Evolutionary conservation across 2,113 vertebrate species (phyloP), one percentile per base, ranked within the genome.

Genomic region (Ovibos moschatus): DNA sequence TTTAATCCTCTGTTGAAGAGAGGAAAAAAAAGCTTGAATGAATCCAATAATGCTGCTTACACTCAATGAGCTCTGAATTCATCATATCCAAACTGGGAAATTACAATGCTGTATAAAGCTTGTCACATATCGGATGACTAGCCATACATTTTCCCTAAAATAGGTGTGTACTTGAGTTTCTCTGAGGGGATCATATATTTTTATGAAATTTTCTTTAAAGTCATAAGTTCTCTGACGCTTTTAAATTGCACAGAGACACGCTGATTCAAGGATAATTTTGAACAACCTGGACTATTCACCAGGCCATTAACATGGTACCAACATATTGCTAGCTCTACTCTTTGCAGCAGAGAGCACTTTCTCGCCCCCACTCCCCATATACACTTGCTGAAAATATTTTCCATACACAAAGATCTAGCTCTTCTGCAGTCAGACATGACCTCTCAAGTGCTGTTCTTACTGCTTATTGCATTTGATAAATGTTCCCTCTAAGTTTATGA

Each of bases 1-100:
- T 88, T 64, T 33, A 91, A 53, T 84, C 78, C 84, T 86, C 82
- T 74, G 43, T 55, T 85, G 45, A 86, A 89, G 51, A 86, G 15
- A 47, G 36, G 33, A 30, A 79, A 60, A 79, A 78, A 82, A 94
- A 83, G 87, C 58, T 47, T 95, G 81, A 90, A 84, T 94, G 92
- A 86, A 85, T 90, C 53, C 58, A 96, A 95, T 43, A 89, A 89
- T 25, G 19, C 88, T 51, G 60, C 78, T 53, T 25, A 58, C 13
- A 74, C 25, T 95, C 58, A 87, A 76, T 91, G 51, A 95, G 92
- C 36, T 55, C 95, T 14, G 76, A 95, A 91, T 81, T 62, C 95
- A 94, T 67, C 84, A 55, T 4, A n/a, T 33, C 36, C 92, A 89
- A 88, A 83, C 28, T 53, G 45, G 87, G 78, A 89, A 78, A 60